Conservation (phyloP, 2,888 invertebrate species). For the Timema podura region DNA sequence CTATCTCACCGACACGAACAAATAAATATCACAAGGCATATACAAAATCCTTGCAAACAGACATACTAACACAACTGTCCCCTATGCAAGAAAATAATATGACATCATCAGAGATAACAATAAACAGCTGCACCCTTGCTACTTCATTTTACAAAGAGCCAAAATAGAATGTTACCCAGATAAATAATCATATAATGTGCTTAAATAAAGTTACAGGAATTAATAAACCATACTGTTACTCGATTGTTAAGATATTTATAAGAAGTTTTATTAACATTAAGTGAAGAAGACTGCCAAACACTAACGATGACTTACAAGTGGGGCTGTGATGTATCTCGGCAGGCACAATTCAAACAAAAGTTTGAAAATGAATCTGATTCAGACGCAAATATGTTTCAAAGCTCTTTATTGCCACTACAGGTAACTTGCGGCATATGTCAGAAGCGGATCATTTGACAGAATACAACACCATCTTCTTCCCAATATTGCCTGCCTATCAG, state of each 20-base stretch:
- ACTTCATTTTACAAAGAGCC: conserved; percentile 29
- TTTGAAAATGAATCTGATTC: conserved; percentile 32
- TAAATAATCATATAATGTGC: conserved; percentile 22
- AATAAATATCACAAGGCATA: background rate
- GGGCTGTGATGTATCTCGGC: conserved; percentile 38
- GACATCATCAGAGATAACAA: conserved; percentile 25
- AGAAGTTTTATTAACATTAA: conserved; percentile 17
- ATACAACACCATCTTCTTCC: background rate
- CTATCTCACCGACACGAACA: conserved; percentile 18
- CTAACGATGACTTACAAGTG: conserved; percentile 35
- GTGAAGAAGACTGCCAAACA: conserved; percentile 27
- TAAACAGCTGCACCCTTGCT: conserved; percentile 29
- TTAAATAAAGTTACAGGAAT: conserved; percentile 27
- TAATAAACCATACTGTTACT: conserved; percentile 29
- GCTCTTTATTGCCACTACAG: conserved; percentile 14
- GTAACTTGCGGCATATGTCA: background rate
- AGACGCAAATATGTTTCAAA: conserved; percentile 39
- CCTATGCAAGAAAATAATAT: conserved; percentile 21
- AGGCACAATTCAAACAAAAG: conserved; percentile 37
- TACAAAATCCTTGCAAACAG: background rate
- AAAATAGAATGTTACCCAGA: conserved; percentile 29
- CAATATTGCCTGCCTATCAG: background rate
- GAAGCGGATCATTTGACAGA: background rate
- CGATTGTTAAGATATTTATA: conserved; percentile 28
- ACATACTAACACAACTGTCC: background rate